Conservation (phyloP, 2,888 invertebrate species). For the Diaperis boleti region DNA sequence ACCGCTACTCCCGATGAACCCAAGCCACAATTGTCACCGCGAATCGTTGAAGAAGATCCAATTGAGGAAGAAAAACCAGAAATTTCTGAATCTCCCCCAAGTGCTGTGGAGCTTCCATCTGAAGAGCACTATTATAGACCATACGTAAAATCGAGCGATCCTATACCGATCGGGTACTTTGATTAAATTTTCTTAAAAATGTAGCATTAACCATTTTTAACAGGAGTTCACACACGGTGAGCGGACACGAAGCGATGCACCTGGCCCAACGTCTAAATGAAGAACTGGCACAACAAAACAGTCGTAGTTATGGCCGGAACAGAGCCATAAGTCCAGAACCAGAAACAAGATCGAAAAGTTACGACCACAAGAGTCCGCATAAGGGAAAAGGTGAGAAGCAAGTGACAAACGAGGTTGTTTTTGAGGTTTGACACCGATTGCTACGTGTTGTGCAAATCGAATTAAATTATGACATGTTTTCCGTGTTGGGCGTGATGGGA, state of each 20-base stretch:
- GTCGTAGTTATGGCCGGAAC: slow-evolving; percentile 57
- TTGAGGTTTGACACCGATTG: slow-evolving; percentile 43
- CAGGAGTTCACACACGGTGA: slow-evolving; percentile 79
- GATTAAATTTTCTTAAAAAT: too few species aligned
- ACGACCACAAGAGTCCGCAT: slow-evolving; percentile 71
- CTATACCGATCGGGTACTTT: slow-evolving; percentile 84
- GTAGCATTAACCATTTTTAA: slow-evolving; percentile 50
- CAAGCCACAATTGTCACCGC: slow-evolving; percentile 66
- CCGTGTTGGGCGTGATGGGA: background rate
- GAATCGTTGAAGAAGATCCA: slow-evolving; percentile 77
- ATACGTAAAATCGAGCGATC: slow-evolving; percentile 75
- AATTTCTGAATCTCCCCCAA: slow-evolving; percentile 47
- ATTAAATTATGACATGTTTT: slow-evolving; percentile 25
- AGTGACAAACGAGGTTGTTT: slow-evolving; percentile 21
- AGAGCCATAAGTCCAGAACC: slow-evolving; percentile 68
- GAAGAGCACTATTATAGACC: slow-evolving; percentile 56
- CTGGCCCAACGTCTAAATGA: slow-evolving; percentile 78
- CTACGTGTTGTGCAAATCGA: slow-evolving; percentile 7
- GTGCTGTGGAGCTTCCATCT: slow-evolving; percentile 44
- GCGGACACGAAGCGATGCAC: slow-evolving; percentile 84
- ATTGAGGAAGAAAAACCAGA: slow-evolving; percentile 56
- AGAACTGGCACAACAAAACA: slow-evolving; percentile 69
- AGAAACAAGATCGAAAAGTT: slow-evolving; percentile 76
- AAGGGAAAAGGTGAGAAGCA: slow-evolving; percentile 66
- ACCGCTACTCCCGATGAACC: slow-evolving; percentile 69